Base-by-base conservation (phyloP, 2,113 vertebrate genomes). In the Argyrosomus japonicus region DNA sequence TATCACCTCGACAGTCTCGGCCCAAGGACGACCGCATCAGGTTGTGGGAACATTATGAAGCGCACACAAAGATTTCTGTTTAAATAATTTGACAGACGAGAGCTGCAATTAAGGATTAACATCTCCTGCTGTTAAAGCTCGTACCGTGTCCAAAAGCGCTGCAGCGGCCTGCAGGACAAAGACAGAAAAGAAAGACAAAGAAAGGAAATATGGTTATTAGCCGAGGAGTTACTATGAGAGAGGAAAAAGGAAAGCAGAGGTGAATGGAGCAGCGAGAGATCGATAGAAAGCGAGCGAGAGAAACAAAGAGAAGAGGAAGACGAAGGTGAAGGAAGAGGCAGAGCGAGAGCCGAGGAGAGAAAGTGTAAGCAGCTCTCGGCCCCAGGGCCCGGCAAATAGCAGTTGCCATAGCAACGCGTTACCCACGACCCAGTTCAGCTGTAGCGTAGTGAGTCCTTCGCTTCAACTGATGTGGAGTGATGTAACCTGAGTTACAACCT, bases 351-450 rank as follows among this genome's bases (percentile, higher is more conserved):
- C 47, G 91, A 93, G 93, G 95, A 94, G 94, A 93, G 95, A 92
- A 84, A 83, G 81, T 75, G 82, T 29, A 75, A 96, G 95, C 94
- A 93, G 94, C 92, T 91, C 89, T 95, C 96, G 96, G 97, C 97
- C 96, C 94, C 94, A 86, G 32, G 65, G 95, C 95, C 96, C 92
- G 88, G 95, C 63, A 74, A 97, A 96, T 93, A 95, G 95, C 94
- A 91, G 97, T 98, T 97, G 95, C 97, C 95, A 97, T 97, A 93
- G 97, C 95, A 96, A 94, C 95, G 88, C 91, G 96, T 97, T 97
- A 97, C 95, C 96, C 96, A 95, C 93, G 94, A 97, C 96, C 96
- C 97, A 97, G 91, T 95, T 95, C 95, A 96, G 90, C 94, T 79
- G 92, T 88, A 92, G 94, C 86, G 90, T 91, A 94, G 95, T 94